Evolutionary conservation across 2,797 vertebrate genomes (phyloP), one percentile per base, ranked within the genome.

Genomic region (Bradypodion ventrale): DNA sequence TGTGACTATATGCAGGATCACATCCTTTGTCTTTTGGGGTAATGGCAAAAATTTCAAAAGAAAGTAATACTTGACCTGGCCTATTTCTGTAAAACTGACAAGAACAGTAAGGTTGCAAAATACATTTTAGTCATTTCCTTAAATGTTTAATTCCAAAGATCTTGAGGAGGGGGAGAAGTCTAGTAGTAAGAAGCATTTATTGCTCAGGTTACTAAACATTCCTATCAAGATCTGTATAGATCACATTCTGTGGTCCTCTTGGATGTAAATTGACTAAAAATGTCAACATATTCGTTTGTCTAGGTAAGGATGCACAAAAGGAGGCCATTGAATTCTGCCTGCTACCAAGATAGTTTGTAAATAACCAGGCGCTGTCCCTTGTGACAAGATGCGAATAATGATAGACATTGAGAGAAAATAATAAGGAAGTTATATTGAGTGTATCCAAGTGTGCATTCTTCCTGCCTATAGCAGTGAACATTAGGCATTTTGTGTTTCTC

Each of bases 71-170:
- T 90, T 93, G 92, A 86, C 25, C 63, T 60, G 5, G 9, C 35
- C 37, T 75, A 40, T 16, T 68, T 75, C 10, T 65, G 29, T 23
- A 15, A 52, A 16, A 35, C n/a, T 16, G 15, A 19, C 27, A n/a
- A 59, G 68, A 75, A 35, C 3, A 32, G 13, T 5, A 90, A 86
- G 88, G 84, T 87, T 83, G 87, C 87, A 66, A 80, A 75, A 40
- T 76, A 77, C 69, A 40, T 89, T 87, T 85, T 46, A 88, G 73
- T 66, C 90, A 89, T 91, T 81, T 68, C 92, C 92, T 93, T 92
- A 90, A 91, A 89, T 92, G 91, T 88, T 92, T 91, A 81, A 86
- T 89, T 56, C 19, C 2, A 56, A 56, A 90, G 87, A 87, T 83
- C 85, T 85, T 87, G 89, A 84, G 25, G 3, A 88, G 73, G 75